phyloP scores from a whole-genome alignment of 2,113 vertebrate species.

The rabbit (Oryctolagus cuniculus) region DNA sequence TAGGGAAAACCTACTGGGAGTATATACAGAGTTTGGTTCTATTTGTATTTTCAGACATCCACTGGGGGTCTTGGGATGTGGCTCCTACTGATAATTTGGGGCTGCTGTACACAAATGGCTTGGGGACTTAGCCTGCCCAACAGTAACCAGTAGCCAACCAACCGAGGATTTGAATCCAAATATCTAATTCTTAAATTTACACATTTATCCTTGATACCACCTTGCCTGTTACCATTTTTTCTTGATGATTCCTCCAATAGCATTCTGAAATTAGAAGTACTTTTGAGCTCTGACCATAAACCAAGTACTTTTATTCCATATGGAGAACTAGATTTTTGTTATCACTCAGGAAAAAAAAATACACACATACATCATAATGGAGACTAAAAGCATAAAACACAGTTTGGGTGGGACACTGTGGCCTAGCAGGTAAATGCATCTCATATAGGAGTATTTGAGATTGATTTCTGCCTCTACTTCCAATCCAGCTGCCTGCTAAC shows the following conservation, averaged over 20 bases:
- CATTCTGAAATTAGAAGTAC: not conserved
- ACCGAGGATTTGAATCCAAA: not conserved
- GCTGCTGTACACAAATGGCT: not conserved
- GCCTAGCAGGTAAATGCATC: no score
- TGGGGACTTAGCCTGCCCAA: not conserved
- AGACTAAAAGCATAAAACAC: not conserved
- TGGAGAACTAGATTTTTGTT: not conserved
- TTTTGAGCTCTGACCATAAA: not conserved
- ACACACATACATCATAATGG: not conserved
- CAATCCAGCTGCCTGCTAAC: no score
- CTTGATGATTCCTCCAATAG: not conserved
- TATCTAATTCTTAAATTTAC: not conserved
- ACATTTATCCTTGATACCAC: accelerated
- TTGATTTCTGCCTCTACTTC: no score
- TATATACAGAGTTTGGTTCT: no score
- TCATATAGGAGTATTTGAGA: no score
- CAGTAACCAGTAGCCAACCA: not conserved
- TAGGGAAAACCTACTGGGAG: no score
- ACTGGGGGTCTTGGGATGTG: no score
- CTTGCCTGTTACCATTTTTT: not conserved
- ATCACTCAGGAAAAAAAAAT: not conserved
- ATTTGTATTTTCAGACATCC: no score
- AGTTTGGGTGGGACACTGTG: no score
- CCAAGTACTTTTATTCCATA: not conserved
- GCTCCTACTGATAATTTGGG: no score